Base-by-base conservation (phyloP, 2,113 vertebrate genomes). In the Gasterosteus aculeatus region DNA sequence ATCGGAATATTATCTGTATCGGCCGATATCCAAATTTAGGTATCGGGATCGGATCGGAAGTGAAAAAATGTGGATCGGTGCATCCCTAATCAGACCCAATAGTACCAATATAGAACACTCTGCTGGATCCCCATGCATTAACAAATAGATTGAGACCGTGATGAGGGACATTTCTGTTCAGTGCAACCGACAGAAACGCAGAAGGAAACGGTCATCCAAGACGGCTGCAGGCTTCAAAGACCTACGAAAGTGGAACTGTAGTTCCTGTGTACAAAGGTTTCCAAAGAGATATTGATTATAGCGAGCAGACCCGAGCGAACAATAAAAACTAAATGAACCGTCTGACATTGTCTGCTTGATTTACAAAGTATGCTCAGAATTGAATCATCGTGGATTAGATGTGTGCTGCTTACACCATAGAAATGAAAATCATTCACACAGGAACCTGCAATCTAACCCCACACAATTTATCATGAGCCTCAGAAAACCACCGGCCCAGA, bases 391-490 rank as follows among this genome's bases (percentile, higher is more conserved):
- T 11, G 31, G 16, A 53, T 65, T 5, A 54, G 35, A 63, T 69
- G 22, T 51, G 35, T 22, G 12, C 7, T 29, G 14, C 12, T 62
- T 42, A 64, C 51, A 54, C 64, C 33, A 77, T 2, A 56, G 47
- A 15, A 0, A 59, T 68, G n/a, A 29, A 2, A 62, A 22, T 12
- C 38, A 64, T 42, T n/a, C 46, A 59, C 53, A 66, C 49, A 11
- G n/a, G 46, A 4, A 81, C 41, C 31, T 62, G 14, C 53, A 47
- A 61, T 67, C 19, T 72, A 47, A 77, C 56, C 79, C 78, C 77
- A 85, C 72, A 81, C 57, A 70, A 85, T 83, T 88, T 69, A n/a
- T 42, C n/a, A 35, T 35, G 3, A 78, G 14, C 41, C 11, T 78
- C 44, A 78, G 10, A 63, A 41, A 82, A 69, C 68, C 73, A 72